Evolutionary conservation across 2,888 invertebrate genomes (phyloP), one percentile per base, ranked within the genome.

Genomic region (Bhutanitis thaidina): DNA sequence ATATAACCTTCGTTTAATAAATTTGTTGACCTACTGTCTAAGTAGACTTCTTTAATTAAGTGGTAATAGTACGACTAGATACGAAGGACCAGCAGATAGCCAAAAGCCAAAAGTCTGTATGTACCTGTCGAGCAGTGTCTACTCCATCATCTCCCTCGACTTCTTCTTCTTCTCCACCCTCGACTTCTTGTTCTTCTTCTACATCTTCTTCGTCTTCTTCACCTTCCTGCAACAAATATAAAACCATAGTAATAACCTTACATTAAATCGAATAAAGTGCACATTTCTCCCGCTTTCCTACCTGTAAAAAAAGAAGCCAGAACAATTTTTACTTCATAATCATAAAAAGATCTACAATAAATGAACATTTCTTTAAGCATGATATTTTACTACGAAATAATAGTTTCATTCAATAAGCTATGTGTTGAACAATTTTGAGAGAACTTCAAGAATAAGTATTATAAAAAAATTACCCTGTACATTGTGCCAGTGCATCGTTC

Each of bases 401-500:
- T n/a, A n/a, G n/a, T n/a, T n/a, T n/a, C n/a, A n/a, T n/a, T n/a
- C n/a, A n/a, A n/a, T n/a, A n/a, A n/a, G n/a, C n/a, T n/a, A n/a
- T n/a, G n/a, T n/a, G n/a, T n/a, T n/a, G n/a, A 27, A 27, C 27
- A 27, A 27, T 4, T 27, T 27, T 20, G 5, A 2, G 5, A 20
- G 2, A 20, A 27, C 8, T 0, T 34, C 7, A 34, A 12, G 7
- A 34, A 10, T 12, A 34, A 12, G 3, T 7, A 34, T 34, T 34
- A 12, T 12, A 12, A 39, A 29, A 43, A 56, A 53, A 56, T 58
- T 69, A 85, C 86, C 77, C 80, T 71, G 54, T 90, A 92, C 84
- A 90, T 91, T 54, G 86, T 90, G 59, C 91, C 91, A 13, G 89
- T 86, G 71, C 91, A 91, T 13, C 91, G 85, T 58, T 93, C 93